Evolutionary conservation across 2,797 vertebrate genomes (phyloP).

Genomic region (Neoniphon sammara): DNA sequence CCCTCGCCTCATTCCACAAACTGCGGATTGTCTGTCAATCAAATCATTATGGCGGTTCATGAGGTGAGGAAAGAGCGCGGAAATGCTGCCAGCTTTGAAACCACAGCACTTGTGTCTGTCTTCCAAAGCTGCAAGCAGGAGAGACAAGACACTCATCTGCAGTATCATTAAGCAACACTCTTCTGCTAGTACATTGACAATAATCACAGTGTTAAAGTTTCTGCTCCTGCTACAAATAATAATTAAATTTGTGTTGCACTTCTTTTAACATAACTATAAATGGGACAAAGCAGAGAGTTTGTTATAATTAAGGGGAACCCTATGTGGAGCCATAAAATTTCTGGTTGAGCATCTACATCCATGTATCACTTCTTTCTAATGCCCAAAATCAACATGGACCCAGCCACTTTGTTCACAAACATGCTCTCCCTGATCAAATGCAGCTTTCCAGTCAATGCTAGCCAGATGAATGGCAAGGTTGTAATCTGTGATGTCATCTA

Average conservation of each 20-base stretch:
- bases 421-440: not conserved
- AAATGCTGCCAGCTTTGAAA: constrained; percentile 47
- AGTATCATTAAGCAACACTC: not conserved
- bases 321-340: too few relatives aligned
- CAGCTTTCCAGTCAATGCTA: constrained; percentile 5
- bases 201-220: constrained; percentile 34
- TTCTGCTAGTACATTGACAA: constrained; percentile 31
- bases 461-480: not conserved
- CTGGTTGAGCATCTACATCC: too few relatives aligned
- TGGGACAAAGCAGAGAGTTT: too few relatives aligned
- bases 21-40: constrained; percentile 33
- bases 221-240: constrained; percentile 7
- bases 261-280: too few relatives aligned
- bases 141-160: constrained; percentile 32
- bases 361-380: too few relatives aligned
- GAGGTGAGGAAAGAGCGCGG: constrained; percentile 52
- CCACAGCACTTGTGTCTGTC: constrained; percentile 43
- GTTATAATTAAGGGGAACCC: too few relatives aligned
- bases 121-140: constrained; percentile 19
- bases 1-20: constrained; percentile 28
- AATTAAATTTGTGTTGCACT: not conserved
- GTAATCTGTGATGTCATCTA: constrained; percentile 13
- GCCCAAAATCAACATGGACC: constrained; percentile 14
- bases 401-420: not conserved
- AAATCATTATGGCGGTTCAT: constrained; percentile 46